Conservation (phyloP, 2,888 invertebrate species). For the Patella ulyssiponensis region DNA sequence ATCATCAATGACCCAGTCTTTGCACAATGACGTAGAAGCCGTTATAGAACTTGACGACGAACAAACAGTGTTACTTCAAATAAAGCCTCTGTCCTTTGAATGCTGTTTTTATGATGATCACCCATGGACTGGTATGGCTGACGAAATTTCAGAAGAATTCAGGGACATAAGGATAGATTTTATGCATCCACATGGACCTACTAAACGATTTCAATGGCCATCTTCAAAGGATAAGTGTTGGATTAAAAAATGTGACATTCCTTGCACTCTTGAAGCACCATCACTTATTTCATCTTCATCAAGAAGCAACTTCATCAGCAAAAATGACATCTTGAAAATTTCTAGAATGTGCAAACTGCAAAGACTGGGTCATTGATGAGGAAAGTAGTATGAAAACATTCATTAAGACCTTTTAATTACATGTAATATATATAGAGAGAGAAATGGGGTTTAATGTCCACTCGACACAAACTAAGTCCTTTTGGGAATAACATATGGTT, state of each 20-base stretch:
- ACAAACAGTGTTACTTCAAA: neutral
- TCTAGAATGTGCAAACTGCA: neutral
- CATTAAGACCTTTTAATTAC: no score
- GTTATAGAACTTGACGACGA: no score
- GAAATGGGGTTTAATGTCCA: no score
- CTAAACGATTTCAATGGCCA: constrained; percentile 4
- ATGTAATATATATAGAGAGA: no score
- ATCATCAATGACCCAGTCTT: no score
- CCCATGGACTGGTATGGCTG: constrained; percentile 10
- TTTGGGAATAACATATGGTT: no score
- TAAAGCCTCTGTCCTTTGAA: constrained; percentile 1
- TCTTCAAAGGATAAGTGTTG: neutral
- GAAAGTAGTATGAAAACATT: neutral
- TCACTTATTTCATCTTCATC: constrained; percentile 5
- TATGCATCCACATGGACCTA: constrained; percentile 2
- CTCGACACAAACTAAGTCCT: no score
- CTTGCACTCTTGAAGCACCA: constrained; percentile 1
- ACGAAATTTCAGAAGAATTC: constrained; percentile 14
- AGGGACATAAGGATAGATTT: neutral
- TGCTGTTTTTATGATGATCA: constrained; percentile 11
- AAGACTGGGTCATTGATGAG: neutral
- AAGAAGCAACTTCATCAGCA: constrained; percentile 8
- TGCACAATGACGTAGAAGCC: no score
- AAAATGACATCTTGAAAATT: neutral
- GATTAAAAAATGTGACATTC: neutral